Evolutionary conservation across 2,888 invertebrate species (phyloP).

Genomic region (Meghimatium bilineatum): DNA sequence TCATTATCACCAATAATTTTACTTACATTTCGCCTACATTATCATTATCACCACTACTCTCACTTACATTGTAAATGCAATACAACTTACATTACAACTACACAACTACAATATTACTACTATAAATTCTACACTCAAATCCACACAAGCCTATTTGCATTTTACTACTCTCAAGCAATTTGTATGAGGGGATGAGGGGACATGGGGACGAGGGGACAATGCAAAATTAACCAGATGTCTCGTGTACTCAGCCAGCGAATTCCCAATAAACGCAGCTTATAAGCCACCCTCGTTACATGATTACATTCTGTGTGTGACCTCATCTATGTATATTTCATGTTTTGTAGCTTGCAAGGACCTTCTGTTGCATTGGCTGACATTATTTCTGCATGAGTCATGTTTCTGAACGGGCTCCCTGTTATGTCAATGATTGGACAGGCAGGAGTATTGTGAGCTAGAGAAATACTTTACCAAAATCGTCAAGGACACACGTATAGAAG

Average conservation of each 20-base stretch:
- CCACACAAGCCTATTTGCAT: no score
- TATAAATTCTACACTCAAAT: no score
- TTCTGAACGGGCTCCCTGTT: no score
- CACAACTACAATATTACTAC: no score
- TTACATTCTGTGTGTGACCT: not conserved
- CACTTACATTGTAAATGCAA: no score
- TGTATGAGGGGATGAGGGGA: no score
- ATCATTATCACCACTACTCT: no score
- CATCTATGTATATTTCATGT: not conserved
- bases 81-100: no score
- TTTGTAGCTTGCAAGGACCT: not conserved
- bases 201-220: not conserved
- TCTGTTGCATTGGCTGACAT: not conserved
- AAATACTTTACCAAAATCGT: not conserved
- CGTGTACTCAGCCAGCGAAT: not conserved
- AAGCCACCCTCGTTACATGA: not conserved
- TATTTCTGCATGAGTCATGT: not conserved
- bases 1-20: no score
- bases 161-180: no score
- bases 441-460: not conserved
- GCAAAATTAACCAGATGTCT: not conserved
- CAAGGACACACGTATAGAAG: not conserved
- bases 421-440: not conserved
- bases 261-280: not conserved
- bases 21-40: no score